Conservation (phyloP, 2,797 vertebrate species). For the Melanotaenia pygmaea region DNA sequence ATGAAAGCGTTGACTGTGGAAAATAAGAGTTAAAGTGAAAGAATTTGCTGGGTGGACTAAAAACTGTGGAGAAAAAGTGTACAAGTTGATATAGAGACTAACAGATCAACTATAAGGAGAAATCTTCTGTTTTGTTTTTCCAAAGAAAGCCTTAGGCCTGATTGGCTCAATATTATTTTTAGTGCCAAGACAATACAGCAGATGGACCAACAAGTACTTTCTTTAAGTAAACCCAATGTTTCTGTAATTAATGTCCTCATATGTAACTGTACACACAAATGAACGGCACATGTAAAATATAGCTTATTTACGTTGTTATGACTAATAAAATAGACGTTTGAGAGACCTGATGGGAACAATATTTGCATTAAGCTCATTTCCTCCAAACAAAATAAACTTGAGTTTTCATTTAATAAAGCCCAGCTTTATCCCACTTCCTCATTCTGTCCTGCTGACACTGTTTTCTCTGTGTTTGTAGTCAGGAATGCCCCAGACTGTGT, state of each 20-base stretch:
- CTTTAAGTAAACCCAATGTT: neutral
- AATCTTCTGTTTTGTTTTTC: too few species aligned
- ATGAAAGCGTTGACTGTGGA: constrained; percentile 14
- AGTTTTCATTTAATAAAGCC: constrained; percentile 15
- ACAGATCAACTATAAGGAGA: neutral
- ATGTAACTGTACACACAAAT: neutral
- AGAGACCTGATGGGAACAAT: neutral
- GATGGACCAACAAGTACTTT: neutral
- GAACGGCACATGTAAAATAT: neutral
- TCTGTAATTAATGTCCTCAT: neutral
- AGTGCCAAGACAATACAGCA: too few species aligned
- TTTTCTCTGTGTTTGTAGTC: constrained; percentile 71
- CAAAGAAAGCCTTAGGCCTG: too few species aligned
- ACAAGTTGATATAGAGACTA: neutral
- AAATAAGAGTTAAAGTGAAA: constrained; percentile 8
- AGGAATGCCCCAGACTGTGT: constrained; percentile 91
- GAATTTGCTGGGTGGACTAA: constrained; percentile 5
- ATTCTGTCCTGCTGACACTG: constrained; percentile 33
- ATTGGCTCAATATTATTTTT: too few species aligned
- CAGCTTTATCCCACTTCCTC: constrained; percentile 1
- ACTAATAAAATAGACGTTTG: neutral
- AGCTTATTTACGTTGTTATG: neutral
- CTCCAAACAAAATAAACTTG: neutral
- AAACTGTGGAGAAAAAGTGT: neutral
- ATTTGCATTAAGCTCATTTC: neutral